Conservation (phyloP, 2,113 vertebrate species). For the Motacilla alba region DNA sequence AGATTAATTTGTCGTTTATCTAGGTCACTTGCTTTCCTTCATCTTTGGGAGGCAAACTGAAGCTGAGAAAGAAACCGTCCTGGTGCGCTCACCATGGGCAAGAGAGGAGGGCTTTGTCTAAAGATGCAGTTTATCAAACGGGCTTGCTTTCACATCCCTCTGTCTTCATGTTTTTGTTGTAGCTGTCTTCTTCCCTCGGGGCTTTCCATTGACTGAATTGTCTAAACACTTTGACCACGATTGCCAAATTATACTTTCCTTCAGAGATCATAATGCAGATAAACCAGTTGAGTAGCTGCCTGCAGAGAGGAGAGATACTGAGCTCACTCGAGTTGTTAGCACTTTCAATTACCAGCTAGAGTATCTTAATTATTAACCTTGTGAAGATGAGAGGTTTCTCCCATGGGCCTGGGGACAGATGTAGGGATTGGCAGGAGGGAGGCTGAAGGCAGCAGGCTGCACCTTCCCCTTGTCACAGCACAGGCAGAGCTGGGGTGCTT, state of each 20-base stretch:
- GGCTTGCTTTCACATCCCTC: not conserved
- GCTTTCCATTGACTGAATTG: conserved; percentile 9
- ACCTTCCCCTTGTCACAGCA: accelerated
- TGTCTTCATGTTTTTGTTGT: not conserved
- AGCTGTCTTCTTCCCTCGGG: not conserved
- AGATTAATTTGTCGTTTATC: not conserved
- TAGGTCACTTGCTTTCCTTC: not conserved
- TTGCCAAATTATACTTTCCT: conserved; percentile 23
- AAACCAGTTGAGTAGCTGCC: not conserved
- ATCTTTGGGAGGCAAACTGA: not conserved
- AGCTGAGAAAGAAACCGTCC: not conserved
- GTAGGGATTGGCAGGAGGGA: not conserved
- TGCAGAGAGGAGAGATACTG: not conserved
- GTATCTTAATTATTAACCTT: not conserved
- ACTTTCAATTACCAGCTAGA: not conserved
- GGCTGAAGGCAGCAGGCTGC: not conserved
- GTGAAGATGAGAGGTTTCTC: not conserved
- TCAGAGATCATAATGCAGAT: not conserved
- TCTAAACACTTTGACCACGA: not conserved
- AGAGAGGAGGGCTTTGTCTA: not conserved
- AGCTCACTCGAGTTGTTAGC: accelerated
- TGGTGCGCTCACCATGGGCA: not conserved
- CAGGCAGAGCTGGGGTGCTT: not conserved
- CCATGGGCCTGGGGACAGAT: not conserved
- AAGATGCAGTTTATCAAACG: not conserved